Percentiles rank a stretch among this genome's conserved stretches.
These are phyloP conservation scores for Danio tinwini DNA, from an alignment of 2,797 vertebrate genomes.

Conservation along the genomic window DNA sequence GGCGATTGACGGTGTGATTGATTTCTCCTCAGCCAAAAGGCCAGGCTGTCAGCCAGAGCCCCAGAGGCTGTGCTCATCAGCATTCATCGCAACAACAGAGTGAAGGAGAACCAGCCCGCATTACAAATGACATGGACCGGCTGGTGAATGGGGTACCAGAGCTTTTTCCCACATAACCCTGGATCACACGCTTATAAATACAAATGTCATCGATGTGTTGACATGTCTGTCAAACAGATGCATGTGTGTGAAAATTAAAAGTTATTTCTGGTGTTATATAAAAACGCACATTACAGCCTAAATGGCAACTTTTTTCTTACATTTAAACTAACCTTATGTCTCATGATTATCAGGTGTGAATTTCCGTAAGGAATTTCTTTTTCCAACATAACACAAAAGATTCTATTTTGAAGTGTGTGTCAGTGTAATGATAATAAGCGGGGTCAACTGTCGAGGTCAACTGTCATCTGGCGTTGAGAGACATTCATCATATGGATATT, in stretches of 20 bases:
- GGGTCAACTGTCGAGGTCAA: no score
- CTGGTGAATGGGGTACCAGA: constrained; percentile 29
- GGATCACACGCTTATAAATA: constrained; percentile 72
- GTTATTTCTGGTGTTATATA: constrained; percentile 17
- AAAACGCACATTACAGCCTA: neutral
- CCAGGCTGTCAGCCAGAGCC: constrained; percentile 63
- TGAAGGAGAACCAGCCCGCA: constrained; percentile 57
- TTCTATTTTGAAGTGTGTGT: no score
- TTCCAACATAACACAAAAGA: no score
- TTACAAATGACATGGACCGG: constrained; percentile 73
- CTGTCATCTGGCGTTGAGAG: no score
- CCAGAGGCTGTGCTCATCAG: constrained; percentile 67
- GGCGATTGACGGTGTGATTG: constrained; percentile 76
- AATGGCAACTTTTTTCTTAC: constrained; percentile 16
- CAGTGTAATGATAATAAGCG: no score
- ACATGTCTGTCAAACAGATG: constrained; percentile 41
- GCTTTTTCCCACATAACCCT: constrained; percentile 51
- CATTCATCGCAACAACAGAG: constrained; percentile 65
- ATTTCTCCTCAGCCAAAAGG: constrained; percentile 76
- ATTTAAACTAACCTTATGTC: constrained; percentile 6
- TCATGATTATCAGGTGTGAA: neutral
- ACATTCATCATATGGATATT: no score
- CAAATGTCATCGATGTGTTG: constrained; percentile 58
- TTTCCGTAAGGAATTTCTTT: neutral
- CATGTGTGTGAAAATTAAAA: constrained; percentile 15